Percentiles rank a stretch among this genome's conserved stretches.
These are phyloP conservation scores for Pherbina coryleti DNA, from an alignment of 2,888 invertebrate species.

Conservation along the genomic window DNA sequence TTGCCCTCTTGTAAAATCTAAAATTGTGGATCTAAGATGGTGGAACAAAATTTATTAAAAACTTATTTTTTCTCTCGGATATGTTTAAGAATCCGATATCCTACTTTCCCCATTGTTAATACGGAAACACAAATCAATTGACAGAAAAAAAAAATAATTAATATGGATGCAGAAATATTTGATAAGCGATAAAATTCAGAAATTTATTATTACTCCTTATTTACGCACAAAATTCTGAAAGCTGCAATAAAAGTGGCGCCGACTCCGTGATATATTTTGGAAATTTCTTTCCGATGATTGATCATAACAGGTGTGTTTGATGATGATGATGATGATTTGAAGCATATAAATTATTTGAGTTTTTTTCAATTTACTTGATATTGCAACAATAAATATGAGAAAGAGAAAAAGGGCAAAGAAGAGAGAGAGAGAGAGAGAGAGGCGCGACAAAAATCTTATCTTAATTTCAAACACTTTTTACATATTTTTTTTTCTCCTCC, in stretches of 20 bases:
- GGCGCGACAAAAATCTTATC: slow-evolving; percentile 11
- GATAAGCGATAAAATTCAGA: too few relatives aligned
- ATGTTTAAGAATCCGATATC: too few relatives aligned
- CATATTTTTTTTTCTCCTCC: background rate
- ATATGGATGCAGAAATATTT: too few relatives aligned
- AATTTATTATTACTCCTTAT: too few relatives aligned
- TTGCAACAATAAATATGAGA: background rate
- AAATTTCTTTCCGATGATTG: slow-evolving; percentile 34
- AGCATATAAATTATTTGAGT: background rate
- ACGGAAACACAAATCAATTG: too few relatives aligned
- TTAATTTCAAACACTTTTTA: slow-evolving; percentile 37
- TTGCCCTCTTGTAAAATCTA: too few relatives aligned
- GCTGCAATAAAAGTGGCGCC: background rate
- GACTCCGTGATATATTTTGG: background rate
- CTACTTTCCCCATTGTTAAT: too few relatives aligned
- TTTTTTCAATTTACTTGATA: background rate
- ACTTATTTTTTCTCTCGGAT: too few relatives aligned
- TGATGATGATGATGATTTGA: background rate
- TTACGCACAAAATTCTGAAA: too few relatives aligned
- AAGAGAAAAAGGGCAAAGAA: background rate
- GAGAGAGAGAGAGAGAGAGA: background rate
- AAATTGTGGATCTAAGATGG: too few relatives aligned
- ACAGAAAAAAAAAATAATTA: too few relatives aligned
- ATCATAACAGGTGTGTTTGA: slow-evolving; percentile 8
- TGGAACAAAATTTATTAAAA: too few relatives aligned